Conservation (phyloP, 2,113 vertebrate species). For the Electrona antarctica region DNA sequence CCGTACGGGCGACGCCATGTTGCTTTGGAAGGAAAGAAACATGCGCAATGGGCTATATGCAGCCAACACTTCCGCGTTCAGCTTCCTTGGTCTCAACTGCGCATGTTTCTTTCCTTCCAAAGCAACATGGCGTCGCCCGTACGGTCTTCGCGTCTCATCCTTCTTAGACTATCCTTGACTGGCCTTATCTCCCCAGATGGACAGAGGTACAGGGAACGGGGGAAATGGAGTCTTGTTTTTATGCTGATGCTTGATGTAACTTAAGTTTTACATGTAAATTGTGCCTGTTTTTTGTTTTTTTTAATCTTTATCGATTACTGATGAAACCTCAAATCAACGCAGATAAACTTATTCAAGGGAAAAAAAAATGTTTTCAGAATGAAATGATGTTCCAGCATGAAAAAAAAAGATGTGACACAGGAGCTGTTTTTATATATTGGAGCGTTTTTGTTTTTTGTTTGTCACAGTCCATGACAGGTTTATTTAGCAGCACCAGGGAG, state of each 20-base stretch:
- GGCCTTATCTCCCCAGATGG: background rate
- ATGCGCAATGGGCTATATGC: too few species aligned
- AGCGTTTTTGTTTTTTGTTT: background rate
- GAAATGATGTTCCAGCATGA: background rate
- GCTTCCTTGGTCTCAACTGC: too few species aligned
- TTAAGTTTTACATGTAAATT: conserved; percentile 41
- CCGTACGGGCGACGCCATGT: too few species aligned
- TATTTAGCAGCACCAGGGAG: background rate
- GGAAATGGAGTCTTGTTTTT: conserved; percentile 9
- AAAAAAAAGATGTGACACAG: background rate
- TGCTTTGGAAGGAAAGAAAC: too few species aligned
- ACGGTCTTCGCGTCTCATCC: too few species aligned
- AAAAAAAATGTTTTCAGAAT: background rate
- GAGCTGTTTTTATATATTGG: background rate
- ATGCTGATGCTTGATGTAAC: conserved; percentile 26
- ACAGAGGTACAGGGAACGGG: background rate
- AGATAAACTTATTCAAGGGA: conserved; percentile 26
- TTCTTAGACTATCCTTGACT: background rate
- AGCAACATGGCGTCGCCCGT: too few species aligned
- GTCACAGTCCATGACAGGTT: background rate
- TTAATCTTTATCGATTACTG: conserved; percentile 14
- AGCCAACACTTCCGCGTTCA: too few species aligned
- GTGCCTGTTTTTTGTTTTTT: conserved; percentile 30
- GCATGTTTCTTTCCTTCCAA: too few species aligned
- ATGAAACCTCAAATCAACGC: conserved; percentile 26